These are phyloP conservation scores for Monopterus albus DNA, from an alignment of 2,113 vertebrate genomes.

Conservation along the genomic window DNA sequence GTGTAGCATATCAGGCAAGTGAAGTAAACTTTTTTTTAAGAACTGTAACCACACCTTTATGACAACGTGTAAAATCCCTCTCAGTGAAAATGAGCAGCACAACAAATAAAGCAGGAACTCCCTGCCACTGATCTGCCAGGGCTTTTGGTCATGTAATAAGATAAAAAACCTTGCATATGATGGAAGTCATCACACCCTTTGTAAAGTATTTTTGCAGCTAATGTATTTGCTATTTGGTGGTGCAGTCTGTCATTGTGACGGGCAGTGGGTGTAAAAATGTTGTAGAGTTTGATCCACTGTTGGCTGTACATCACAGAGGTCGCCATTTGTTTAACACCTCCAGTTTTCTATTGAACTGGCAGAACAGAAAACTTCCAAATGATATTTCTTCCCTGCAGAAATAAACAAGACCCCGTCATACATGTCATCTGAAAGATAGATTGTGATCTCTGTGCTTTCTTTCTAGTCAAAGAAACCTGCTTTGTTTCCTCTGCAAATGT, in stretches of 20 bases:
- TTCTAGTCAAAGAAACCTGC: slow-evolving; percentile 39
- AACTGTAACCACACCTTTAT: too few species aligned
- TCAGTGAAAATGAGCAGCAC: too few species aligned
- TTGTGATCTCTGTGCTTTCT: slow-evolving; percentile 29
- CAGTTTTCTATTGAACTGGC: slow-evolving; percentile 29
- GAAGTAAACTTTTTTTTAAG: too few species aligned
- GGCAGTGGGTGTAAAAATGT: slow-evolving; percentile 50
- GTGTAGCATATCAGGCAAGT: too few species aligned
- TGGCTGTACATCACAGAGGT: slow-evolving; percentile 49
- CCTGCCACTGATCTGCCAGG: background rate
- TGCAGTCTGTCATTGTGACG: slow-evolving; percentile 42
- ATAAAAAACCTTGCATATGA: slow-evolving; percentile 27
- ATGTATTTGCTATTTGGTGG: slow-evolving; percentile 39
- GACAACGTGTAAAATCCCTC: too few species aligned
- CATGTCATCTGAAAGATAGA: slow-evolving; percentile 65
- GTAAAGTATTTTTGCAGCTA: slow-evolving; percentile 35
- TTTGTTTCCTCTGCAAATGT: slow-evolving; percentile 42
- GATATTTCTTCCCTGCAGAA: slow-evolving; percentile 46
- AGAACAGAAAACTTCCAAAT: slow-evolving; percentile 26
- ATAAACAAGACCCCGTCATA: slow-evolving; percentile 62
- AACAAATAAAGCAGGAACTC: background rate
- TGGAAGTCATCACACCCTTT: slow-evolving; percentile 25
- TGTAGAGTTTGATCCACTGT: slow-evolving; percentile 58
- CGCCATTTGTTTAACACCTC: slow-evolving; percentile 64
- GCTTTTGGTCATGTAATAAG: slow-evolving; percentile 33